phyloP scores from a whole-genome alignment of 2,888 invertebrate species.

The Aporophyla nigra region DNA sequence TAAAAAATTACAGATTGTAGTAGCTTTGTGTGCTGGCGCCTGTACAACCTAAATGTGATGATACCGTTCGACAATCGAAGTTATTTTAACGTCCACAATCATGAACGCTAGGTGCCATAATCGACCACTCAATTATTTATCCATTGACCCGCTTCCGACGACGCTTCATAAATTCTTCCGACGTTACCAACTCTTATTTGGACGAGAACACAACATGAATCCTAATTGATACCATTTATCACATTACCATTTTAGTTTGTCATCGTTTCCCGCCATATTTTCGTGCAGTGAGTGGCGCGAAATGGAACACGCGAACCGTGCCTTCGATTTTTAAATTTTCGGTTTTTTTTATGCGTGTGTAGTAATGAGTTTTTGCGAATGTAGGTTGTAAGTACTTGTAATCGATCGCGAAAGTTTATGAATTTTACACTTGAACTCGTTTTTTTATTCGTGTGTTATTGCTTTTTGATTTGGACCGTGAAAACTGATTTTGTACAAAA shows the following conservation, averaged over 20 bases:
- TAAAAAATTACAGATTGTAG: too few species aligned
- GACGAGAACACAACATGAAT: constrained; percentile 78
- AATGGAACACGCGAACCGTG: constrained; percentile 76
- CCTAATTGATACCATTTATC: constrained; percentile 79
- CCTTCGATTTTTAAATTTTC: constrained; percentile 69
- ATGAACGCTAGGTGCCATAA: constrained; percentile 62
- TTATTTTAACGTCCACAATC: constrained; percentile 18
- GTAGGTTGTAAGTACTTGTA: constrained; percentile 30
- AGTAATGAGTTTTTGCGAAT: constrained; percentile 40
- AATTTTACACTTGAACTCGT: constrained; percentile 38
- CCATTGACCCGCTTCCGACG: constrained; percentile 80
- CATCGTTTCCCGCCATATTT: constrained; percentile 75
- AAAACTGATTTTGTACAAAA: constrained; percentile 23
- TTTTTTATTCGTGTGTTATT: constrained; percentile 12
- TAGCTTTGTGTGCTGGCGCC: too few species aligned
- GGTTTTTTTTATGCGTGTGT: constrained; percentile 20
- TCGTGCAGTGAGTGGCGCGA: constrained; percentile 75
- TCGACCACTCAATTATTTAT: constrained; percentile 81
- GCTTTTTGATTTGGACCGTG: constrained; percentile 23
- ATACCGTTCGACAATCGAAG: neutral
- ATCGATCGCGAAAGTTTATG: constrained; percentile 38
- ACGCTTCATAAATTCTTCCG: constrained; percentile 72
- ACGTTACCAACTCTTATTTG: constrained; percentile 74
- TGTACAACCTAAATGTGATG: neutral
- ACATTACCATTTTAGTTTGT: constrained; percentile 75